Base-by-base conservation (phyloP, 1,140 invertebrate genomes). In the Drosophila bocki region DNA sequence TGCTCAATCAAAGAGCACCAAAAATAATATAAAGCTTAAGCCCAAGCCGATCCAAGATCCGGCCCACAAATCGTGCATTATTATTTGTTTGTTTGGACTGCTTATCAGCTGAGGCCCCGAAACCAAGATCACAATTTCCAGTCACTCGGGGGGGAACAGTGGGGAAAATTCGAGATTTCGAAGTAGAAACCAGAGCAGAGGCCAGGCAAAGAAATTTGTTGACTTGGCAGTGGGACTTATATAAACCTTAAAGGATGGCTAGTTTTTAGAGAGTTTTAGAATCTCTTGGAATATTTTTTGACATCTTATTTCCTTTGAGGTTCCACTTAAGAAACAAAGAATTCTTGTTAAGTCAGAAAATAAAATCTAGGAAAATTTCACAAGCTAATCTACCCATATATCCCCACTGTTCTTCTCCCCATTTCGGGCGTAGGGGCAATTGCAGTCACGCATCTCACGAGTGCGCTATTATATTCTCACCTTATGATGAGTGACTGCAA, bases 391-490 rank as follows among this genome's bases (percentile, higher is more conserved):
- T 1, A 1, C 0, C 1, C 13, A n/a, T n/a, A n/a, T n/a, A n/a
- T 22, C 22, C 22, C 70, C 83, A 86, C 41, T 44, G 83, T 87
- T 56, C 7, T 54, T 26, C 53, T 67, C 75, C 54, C 65, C 44
- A 70, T 57, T 68, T 78, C 64, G 57, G 84, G 84, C 80, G 84
- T 87, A 84, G 80, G 65, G 81, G 80, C 85, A 88, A 88, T 90
- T 88, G 85, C 86, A 88, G 85, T 88, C 85, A 88, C 85, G 85
- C 85, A 88, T 90, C 85, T 88, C 86, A 90, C 85, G 85, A 88
- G 71, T 88, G 85, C 86, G 85, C 85, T 79, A 88, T 88, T 88
- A 88, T 88, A 88, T 88, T 88, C 85, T 88, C 85, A 88, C 85
- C 85, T 88, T 90, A 90, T 88, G 85, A 85, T 88, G 85, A 90